Base-by-base conservation (phyloP, 2,888 invertebrate species). In the Agriopis marginaria region DNA sequence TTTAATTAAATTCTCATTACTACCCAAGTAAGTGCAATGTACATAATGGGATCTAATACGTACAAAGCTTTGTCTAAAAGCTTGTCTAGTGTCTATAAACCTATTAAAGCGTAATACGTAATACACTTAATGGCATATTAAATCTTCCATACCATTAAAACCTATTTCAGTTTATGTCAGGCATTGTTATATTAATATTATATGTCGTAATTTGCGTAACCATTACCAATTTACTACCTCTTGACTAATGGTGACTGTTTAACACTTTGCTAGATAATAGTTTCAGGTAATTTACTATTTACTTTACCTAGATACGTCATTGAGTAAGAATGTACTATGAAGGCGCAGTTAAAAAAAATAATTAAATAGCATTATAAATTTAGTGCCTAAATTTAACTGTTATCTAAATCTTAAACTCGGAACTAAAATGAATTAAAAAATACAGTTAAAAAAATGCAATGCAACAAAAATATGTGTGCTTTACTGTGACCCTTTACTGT, bases 131-230 rank as follows among this genome's bases (percentile, higher is more conserved):
- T 61, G 55, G 23, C 7, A 49, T 61, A 62, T 69, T 60, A 56
- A 45, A 53, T 65, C 58, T 68, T 64, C 60, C 11, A 77, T 79
- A 76, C 78, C 76, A 81, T 80, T 81, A 82, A 76, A 77, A 75
- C 77, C 77, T 78, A 78, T 82, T 84, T 83, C 77, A 76, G 72
- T 73, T 68, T 71, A 77, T 77, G 68, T 77, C 76, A 76, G 76
- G 73, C 71, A 77, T 78, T 78, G 73, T 77, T 65, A 72, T 70
- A 77, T 77, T 75, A 75, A 73, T 55, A 74, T 74, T 55, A 49
- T 62, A 68, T 73, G 63, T 63, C 44, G 64, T 49, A 70, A 79
- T 74, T 79, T 79, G 71, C 75, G 75, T 76, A 79, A 80, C 75
- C 75, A 56, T 76, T 73, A 74, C 58, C 59, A 62, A 62, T 73